Evolutionary conservation across 2,888 invertebrate species (phyloP).

Genomic region (Helleia helle): DNA sequence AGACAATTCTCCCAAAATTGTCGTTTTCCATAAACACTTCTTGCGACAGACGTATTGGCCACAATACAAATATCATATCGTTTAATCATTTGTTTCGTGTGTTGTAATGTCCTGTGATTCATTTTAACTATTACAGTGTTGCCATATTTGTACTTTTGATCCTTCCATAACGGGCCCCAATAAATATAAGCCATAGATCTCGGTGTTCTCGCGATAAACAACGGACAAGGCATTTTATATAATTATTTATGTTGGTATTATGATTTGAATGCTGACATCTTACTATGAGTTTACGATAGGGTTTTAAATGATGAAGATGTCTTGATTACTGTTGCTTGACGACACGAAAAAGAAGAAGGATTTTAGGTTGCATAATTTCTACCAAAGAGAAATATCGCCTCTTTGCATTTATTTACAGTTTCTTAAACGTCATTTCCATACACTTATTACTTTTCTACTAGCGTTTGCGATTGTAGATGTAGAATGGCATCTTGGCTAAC

Average conservation of each 20-base stretch:
- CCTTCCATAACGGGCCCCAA: constrained; percentile 20
- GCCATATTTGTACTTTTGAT: constrained; percentile 16
- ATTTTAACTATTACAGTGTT: constrained; percentile 19
- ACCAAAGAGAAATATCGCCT: too few relatives aligned
- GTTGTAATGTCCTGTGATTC: constrained; percentile 14
- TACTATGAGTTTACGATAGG: constrained; percentile 13
- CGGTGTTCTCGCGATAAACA: constrained; percentile 25
- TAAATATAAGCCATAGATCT: constrained; percentile 21
- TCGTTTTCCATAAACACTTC: too few relatives aligned
- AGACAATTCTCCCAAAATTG: too few relatives aligned
- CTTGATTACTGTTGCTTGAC: too few relatives aligned
- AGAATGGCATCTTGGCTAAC: too few relatives aligned
- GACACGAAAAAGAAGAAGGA: too few relatives aligned
- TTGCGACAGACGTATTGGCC: neutral
- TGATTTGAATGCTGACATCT: constrained; percentile 30
- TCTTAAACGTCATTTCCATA: too few relatives aligned
- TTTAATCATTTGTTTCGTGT: constrained; percentile 4
- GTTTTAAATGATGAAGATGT: too few relatives aligned
- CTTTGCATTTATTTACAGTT: too few relatives aligned
- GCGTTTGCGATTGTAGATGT: too few relatives aligned
- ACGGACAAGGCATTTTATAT: constrained; percentile 22
- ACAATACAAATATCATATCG: neutral
- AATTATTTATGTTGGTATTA: constrained; percentile 31
- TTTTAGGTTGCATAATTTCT: too few relatives aligned
- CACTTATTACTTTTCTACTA: too few relatives aligned